Evolutionary conservation across 2,888 invertebrate genomes (phyloP), one percentile per base, ranked within the genome.

Genomic region (Penaeus monodon): DNA sequence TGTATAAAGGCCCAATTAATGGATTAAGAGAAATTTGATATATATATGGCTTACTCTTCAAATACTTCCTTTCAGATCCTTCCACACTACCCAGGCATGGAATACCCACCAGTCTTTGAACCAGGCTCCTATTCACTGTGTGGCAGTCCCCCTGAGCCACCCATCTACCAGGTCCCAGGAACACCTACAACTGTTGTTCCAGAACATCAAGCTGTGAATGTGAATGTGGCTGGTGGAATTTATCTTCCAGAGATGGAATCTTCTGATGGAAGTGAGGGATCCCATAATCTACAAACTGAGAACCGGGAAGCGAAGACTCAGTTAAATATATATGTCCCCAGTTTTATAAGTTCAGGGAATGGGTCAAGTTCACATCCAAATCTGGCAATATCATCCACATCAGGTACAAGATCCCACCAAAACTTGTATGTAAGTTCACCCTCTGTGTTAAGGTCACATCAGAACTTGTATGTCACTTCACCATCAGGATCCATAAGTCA

Each of bases 101-200:
- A 96, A 93, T 96, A 96, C 92, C 97, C 97, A 78, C 96, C 97
- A 79, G 95, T 96, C 65, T 97, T 97, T 93, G 96, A 96, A 92
- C 95, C 96, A 0, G 97, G 96, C 93, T 96, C 95, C 0, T 97
- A 97, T 93, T 95, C 96, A 81, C 94, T 97, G 81, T 83, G 81
- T 78, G 81, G 86, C 63, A 86, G 79, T 63, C 86, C 86, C 27
- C 73, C 83, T 10, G 86, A 87, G 33, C 86, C 83, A 29, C 63
- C 82, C 14, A n/a, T 73, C 44, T 65, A 77, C 63, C 77, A 77
- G 57, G 29, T 77, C 27, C 77, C 77, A n/a, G 49, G n/a, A 24
- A 44, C 33, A 8, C 57, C 74, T 27, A 20, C 79, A 27, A 38
- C 73, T 65, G 64, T 80, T 44, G 24, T 49, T 17, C n/a, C 17